Percentiles rank a stretch among this genome's conserved stretches.
Evolutionary conservation across 2,113 vertebrate genomes (phyloP).

Genomic region (Myotis yumanensis): DNA sequence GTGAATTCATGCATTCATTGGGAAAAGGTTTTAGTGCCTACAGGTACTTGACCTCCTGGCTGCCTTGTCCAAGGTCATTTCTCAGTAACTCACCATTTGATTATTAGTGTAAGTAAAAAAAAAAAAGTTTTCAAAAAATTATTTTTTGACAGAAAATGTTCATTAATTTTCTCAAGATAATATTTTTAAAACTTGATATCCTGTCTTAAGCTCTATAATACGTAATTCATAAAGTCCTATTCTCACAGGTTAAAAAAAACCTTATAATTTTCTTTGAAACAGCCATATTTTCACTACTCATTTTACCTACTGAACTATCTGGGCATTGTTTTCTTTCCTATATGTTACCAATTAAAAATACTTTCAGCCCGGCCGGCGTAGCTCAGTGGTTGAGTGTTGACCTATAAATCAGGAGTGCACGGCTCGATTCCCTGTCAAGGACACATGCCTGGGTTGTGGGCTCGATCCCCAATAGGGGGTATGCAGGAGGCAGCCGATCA

Average conservation of each 20-base stretch:
- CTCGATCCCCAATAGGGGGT: no score
- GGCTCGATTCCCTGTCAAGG: no score
- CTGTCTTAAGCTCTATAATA: background rate
- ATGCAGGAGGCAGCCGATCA: no score
- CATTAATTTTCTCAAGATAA: background rate
- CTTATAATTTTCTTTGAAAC: conserved; percentile 13
- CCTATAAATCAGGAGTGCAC: no score
- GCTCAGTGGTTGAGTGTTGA: no score
- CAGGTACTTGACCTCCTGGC: background rate
- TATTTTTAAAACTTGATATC: background rate
- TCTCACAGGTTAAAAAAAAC: background rate
- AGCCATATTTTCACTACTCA: background rate
- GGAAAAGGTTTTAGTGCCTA: background rate
- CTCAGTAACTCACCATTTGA: background rate
- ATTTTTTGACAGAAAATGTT: conserved; percentile 49
- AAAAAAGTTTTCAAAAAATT: background rate
- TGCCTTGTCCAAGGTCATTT: background rate
- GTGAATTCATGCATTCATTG: background rate
- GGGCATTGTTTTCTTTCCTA: conserved; percentile 24
- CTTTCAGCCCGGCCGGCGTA: background rate
- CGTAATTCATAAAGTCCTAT: background rate
- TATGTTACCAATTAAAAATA: conserved; percentile 54
- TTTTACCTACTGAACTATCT: conserved; percentile 56
- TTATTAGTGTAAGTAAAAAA: background rate
- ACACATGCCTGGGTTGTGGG: no score